Evolutionary conservation across 2,113 vertebrate species (phyloP).

Genomic region (Okapia johnstoni): DNA sequence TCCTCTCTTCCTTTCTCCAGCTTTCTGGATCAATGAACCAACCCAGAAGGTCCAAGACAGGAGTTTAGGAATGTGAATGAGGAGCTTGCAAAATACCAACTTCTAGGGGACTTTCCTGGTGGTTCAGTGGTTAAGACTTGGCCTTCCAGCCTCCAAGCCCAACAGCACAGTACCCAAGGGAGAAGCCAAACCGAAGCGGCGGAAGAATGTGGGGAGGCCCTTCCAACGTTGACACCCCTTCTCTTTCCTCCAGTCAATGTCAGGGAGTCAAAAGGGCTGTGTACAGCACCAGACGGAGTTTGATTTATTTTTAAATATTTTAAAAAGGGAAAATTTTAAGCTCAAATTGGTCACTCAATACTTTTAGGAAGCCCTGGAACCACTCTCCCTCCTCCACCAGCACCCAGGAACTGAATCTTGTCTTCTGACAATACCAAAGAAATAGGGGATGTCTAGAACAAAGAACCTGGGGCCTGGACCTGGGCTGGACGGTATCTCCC

Average conservation of each 20-base stretch:
- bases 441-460: no score
- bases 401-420: no score
- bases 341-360: no score
- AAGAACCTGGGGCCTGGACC: no score
- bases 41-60: background rate
- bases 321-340: slow-evolving; percentile 59
- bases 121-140: background rate
- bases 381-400: no score
- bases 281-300: slow-evolving; percentile 71
- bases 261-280: slow-evolving; percentile 76
- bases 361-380: no score
- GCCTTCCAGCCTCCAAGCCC: slow-evolving; percentile 5
- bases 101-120: background rate
- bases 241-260: slow-evolving; percentile 58
- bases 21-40: slow-evolving; percentile 8
- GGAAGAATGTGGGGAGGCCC: slow-evolving; percentile 92
- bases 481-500: no score
- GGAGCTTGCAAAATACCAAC: background rate
- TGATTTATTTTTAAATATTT: slow-evolving; percentile 69
- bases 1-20: background rate
- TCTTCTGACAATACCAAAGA: no score
- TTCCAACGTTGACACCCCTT: slow-evolving; percentile 87
- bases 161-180: slow-evolving; percentile 75
- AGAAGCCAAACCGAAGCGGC: slow-evolving; percentile 85
- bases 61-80: background rate